phyloP scores from a whole-genome alignment of 2,797 vertebrate species.

The Urocyon cinereoargenteus region DNA sequence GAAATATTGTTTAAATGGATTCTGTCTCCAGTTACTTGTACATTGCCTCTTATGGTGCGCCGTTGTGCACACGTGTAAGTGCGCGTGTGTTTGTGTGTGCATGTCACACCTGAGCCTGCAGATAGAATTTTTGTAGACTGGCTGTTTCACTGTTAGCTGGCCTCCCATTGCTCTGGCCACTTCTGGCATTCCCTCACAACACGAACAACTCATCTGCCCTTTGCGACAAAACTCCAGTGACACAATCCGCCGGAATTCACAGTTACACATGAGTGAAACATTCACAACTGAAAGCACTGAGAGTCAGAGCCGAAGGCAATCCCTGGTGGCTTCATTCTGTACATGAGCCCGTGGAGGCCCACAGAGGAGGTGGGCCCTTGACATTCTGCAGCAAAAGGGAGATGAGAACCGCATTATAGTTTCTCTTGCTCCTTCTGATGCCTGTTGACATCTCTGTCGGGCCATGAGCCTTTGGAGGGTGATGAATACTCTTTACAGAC shows the following conservation, averaged over 20 bases:
- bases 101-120: conserved; percentile 26
- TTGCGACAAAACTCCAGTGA: neutral
- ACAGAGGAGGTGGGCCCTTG: neutral
- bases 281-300: conserved; percentile 36
- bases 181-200: conserved; percentile 7
- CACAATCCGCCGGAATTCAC: neutral
- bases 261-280: neutral
- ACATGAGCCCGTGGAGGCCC: neutral
- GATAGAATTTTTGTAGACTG: neutral
- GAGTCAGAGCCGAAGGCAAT: neutral
- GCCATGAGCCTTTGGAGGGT: neutral
- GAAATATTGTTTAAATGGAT: conserved; percentile 42
- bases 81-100: conserved; percentile 63
- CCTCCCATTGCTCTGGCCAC: neutral
- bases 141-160: neutral
- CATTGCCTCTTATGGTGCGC: conserved; percentile 76
- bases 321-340: neutral
- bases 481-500: neutral
- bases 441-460: neutral
- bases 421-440: neutral
- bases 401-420: neutral
- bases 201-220: neutral
- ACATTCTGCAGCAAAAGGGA: neutral
- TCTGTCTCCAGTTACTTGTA: conserved; percentile 67
- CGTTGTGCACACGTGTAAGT: conserved; percentile 60